Evolutionary conservation across 1,140 invertebrate species (phyloP), one percentile per base, ranked within the genome.

Genomic region (Ceratina calcarata): DNA sequence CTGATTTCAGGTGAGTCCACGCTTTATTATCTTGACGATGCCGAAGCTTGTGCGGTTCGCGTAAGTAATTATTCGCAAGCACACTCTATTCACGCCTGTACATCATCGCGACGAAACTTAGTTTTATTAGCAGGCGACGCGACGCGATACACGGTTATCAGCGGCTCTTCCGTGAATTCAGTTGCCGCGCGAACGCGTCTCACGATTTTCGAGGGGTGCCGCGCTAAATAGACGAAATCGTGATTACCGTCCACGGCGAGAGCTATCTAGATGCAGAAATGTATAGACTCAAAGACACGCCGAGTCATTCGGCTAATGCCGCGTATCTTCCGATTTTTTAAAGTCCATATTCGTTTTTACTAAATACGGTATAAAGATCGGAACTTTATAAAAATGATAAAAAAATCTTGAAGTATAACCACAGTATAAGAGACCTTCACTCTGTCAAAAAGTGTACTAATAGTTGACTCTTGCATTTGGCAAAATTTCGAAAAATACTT

Each of bases 1-100:
- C 15, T 78, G 76, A 15, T 79, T 79, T 79, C 61, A 79, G 77
- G 77, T 79, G 77, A 79, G 77, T 79, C 60, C 20, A 51, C 67
- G 18, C 18, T 1, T 18, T n/a, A 37, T 79, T 74, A 78, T 79
- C 62, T 66, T n/a, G 57, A 32, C 62, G 70, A 51, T 60, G 22
- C 37, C 4, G 77, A 51, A 49, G 37, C 60, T 12, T 72, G 70
- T 57, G 55, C 3, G 22, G 22, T 24, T 37, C 62, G 20, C 24
- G 77, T 79, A 74, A 79, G 77, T 79, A 79, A 73, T 70, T 70
- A 70, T 66, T 72, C 62, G 65, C 16, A 51, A 45, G n/a, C n/a
- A 7, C 22, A 27, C 15, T 69, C 51, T 27, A 79, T 72, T 78
- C 76, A 58, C 15, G n/a, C 15, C 1, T 32, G 4, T 13, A 0